Evolutionary conservation across 2,113 vertebrate species (phyloP).

Genomic region (Neotoma lepida): DNA sequence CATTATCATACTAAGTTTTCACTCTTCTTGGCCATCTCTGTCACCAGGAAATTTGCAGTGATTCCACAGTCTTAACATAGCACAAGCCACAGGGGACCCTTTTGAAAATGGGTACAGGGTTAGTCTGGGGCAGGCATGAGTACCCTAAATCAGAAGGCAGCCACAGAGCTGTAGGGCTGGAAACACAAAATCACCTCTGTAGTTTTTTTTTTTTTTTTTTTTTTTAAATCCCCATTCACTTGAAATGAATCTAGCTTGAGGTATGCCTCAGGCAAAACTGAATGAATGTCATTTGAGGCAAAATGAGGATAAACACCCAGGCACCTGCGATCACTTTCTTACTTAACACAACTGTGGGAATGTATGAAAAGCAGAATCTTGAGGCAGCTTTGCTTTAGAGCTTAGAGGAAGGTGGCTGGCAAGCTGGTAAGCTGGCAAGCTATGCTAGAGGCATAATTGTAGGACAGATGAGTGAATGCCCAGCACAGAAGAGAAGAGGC

Average conservation of each 20-base stretch:
- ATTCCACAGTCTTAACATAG: not conserved
- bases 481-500: not conserved
- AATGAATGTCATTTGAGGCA: constrained; percentile 48
- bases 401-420: not conserved
- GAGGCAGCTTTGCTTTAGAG: not conserved
- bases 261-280: constrained; percentile 39
- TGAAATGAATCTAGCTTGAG: constrained; percentile 61
- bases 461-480: not conserved
- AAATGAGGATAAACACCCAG: constrained; percentile 53
- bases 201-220: not conserved
- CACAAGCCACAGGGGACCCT: not conserved
- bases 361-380: not conserved
- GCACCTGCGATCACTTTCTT: not conserved
- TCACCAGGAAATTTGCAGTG: not conserved
- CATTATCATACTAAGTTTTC: not conserved
- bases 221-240: not conserved
- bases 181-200: not conserved
- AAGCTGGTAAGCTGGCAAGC: not conserved
- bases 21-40: not conserved
- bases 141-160: not conserved
- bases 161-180: not conserved
- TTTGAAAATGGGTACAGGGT: not conserved
- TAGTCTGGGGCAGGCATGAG: not conserved
- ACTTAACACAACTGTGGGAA: not conserved
- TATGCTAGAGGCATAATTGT: not conserved